These are phyloP conservation scores for Peribatodes rhomboidaria DNA, from an alignment of 2,888 invertebrate genomes.

Conservation along the genomic window DNA sequence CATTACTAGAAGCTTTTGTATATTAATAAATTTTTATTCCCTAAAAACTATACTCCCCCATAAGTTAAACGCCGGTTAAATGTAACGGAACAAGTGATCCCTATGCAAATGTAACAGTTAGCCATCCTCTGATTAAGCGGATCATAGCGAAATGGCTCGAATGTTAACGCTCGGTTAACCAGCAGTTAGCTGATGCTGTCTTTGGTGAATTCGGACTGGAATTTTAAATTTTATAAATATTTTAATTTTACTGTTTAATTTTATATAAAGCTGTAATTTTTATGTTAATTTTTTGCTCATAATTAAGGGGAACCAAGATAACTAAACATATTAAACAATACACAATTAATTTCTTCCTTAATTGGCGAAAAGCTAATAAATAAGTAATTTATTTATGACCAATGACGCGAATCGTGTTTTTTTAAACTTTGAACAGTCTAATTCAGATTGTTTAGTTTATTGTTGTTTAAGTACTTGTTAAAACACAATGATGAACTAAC, in stretches of 20 bases:
- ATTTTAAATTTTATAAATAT: conserved; percentile 39
- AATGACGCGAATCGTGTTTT: no score
- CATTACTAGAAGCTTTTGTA: no score
- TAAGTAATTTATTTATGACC: no score
- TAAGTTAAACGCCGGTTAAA: conserved; percentile 57
- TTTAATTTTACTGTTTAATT: background rate
- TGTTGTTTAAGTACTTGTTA: no score
- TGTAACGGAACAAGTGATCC: conserved; percentile 72
- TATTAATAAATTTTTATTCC: background rate
- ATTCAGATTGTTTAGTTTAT: no score
- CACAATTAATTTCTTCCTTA: no score
- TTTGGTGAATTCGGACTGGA: conserved; percentile 1
- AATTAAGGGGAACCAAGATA: no score
- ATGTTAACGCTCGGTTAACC: conserved; percentile 67
- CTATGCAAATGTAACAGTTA: conserved; percentile 72
- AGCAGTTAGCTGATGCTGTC: conserved; percentile 49
- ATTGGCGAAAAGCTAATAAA: no score
- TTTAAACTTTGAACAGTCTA: no score
- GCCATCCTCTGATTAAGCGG: conserved; percentile 70
- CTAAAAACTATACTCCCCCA: conserved; percentile 18
- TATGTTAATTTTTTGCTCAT: no score
- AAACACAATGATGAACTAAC: no score
- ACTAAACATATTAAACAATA: no score
- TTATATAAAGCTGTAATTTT: background rate
- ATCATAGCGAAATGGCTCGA: conserved; percentile 71